These are phyloP conservation scores for Propithecus deckenii DNA, from an alignment of 2,797 vertebrate species.

Conservation along the genomic window DNA sequence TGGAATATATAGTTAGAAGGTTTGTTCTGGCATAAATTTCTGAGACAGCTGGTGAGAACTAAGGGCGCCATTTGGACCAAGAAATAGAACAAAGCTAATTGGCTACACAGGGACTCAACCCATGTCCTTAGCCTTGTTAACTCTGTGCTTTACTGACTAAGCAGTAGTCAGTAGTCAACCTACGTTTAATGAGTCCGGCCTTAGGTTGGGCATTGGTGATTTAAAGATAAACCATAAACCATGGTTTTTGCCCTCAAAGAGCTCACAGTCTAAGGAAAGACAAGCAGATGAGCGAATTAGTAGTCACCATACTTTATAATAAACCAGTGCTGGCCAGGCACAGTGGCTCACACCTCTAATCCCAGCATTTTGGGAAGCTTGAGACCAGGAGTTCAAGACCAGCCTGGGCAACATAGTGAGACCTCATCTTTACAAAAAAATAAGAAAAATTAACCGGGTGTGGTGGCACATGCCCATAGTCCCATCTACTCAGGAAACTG, in stretches of 20 bases:
- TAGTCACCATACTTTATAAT: background rate
- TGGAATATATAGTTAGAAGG: background rate
- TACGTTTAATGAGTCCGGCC: background rate
- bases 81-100: slow-evolving; percentile 38
- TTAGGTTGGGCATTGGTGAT: background rate
- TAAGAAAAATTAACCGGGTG: background rate
- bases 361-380: background rate
- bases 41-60: slow-evolving; percentile 26
- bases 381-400: background rate
- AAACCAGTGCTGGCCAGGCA: background rate
- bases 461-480: background rate
- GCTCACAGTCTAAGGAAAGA: background rate
- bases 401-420: background rate
- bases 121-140: background rate
- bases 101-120: background rate
- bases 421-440: background rate
- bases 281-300: background rate
- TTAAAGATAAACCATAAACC: background rate
- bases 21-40: background rate
- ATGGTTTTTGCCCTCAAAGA: background rate
- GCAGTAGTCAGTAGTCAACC: background rate
- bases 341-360: background rate
- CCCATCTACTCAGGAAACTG: background rate
- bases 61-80: slow-evolving; percentile 8
- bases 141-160: slow-evolving; percentile 2